Base-by-base conservation (phyloP, 1,140 invertebrate genomes). In the Neodiprion lecontei region DNA sequence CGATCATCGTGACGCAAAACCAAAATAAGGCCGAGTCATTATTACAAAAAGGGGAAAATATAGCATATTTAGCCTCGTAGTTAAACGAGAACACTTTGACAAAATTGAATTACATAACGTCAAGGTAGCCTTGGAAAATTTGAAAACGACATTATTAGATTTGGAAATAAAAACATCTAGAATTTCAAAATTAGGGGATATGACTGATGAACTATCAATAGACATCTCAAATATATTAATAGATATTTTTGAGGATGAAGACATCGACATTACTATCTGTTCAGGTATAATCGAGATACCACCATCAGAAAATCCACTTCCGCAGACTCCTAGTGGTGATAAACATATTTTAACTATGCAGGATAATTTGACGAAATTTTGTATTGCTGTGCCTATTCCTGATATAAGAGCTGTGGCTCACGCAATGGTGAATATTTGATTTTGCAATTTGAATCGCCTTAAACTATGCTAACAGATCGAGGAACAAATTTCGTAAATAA, bases 341-440 rank as follows among this genome's bases (percentile, higher is more conserved):
- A 77, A 76, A 76, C 80, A 77, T 65, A 81, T 86, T 28, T 48
- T 86, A n/a, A 82, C 82, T 11, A 67, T 80, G 4, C 81, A 84
- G 78, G 81, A 83, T 76, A 68, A 82, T 40, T 66, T 86, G 47
- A 82, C 79, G 0, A 85, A 85, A 76, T 84, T 79, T 76, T 75
- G 75, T 9, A 70, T 74, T 12, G 75, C 79, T 7, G 23, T 71
- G 17, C 69, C 78, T 7, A 53, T 53, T 53, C 50, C 50, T 10
- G 50, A 53, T 53, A 53, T 53, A 53, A 53, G 14, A 53, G 50
- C 50, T n/a, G 50, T 53, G 14, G 50, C 82, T 5, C 48, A 79
- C 50, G 75, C 70, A 0, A 74, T 85, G 10, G 75, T 79, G 7
- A 66, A n/a, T n/a, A 79, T 23, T 67, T 79, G 21, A 77, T 84